These are phyloP conservation scores for Atractosteus spatula DNA, from an alignment of 2,113 vertebrate genomes.

Conservation along the genomic window DNA sequence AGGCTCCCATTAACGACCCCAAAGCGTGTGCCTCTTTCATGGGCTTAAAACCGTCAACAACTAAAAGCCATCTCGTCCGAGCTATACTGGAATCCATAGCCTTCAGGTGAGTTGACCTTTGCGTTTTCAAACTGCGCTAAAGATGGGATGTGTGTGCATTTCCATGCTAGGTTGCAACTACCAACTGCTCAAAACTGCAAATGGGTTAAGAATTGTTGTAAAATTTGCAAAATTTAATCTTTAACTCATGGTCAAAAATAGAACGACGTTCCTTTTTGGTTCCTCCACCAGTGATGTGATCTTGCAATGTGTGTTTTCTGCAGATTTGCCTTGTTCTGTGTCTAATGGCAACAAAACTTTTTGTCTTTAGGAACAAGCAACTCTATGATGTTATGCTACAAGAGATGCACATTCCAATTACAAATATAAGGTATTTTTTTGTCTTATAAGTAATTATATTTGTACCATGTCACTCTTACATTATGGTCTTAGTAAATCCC, in stretches of 20 bases:
- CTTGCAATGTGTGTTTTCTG: neutral
- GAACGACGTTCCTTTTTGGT: too few species aligned
- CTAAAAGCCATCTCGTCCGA: slow-evolving; percentile 83
- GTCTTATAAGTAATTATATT: too few species aligned
- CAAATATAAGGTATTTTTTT: slow-evolving; percentile 72
- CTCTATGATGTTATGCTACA: slow-evolving; percentile 81
- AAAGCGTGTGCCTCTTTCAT: slow-evolving; percentile 83
- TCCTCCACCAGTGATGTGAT: neutral
- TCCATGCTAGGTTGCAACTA: too few species aligned
- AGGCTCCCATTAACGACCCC: slow-evolving; percentile 86
- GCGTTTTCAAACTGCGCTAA: too few species aligned
- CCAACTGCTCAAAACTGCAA: too few species aligned
- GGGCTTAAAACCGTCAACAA: slow-evolving; percentile 89
- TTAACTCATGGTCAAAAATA: too few species aligned
- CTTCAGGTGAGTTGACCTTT: slow-evolving; percentile 74
- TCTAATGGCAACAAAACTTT: neutral
- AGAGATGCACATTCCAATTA: slow-evolving; percentile 78
- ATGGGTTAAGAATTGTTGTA: too few species aligned
- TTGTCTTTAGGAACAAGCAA: slow-evolving; percentile 81
- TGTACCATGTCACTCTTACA: too few species aligned
- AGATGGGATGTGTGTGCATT: neutral
- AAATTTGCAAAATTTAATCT: too few species aligned
- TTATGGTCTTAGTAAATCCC: too few species aligned
- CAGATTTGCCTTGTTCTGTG: neutral
- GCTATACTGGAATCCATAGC: slow-evolving; percentile 90